Base-by-base conservation (phyloP, 2,797 vertebrate species). In the Eupleurogrammus muticus region DNA sequence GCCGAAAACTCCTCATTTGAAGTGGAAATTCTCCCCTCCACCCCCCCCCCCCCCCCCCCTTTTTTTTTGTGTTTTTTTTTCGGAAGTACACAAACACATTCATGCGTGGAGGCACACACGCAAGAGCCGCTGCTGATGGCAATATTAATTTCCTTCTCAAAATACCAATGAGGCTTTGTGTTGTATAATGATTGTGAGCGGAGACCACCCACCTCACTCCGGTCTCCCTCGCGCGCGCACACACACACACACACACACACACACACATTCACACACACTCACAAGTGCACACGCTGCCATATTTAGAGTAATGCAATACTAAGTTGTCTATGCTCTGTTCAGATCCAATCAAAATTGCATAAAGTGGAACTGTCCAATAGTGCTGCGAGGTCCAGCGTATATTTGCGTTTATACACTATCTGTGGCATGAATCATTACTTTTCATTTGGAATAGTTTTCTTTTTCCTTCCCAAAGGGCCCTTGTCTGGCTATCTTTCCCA, bases 171-270 rank as follows among this genome's bases (percentile, higher is more conserved):
- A 92, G 83, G 84, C 86, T 87, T 90, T 84, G 89, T 87, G 87
- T 90, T 87, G 87, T 90, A 79, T 91, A 92, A 91, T 89, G 90
- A 92, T 94, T 92, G 92, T 78, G 88, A 91, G 84, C 52, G 75
- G 83, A 93, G 94, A 95, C 94, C 94, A 95, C 94, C 94, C 94
- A 95, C 91, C 80, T 91, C 87, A 90, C 79, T 80, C 66, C 59
- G 72, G 64, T 85, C 87, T 73, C 77, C 32, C 76, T 65, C 60
- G 24, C 84, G 69, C 79, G 77, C 44, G 64, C 82, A 73, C 76
- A 66, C 70, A 74, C 77, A 59, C 70, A 55, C 66, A 56, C 42
- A 57, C 52, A 60, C 64, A 71, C 56, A 75, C 66, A 58, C 71
- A 75, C 36, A 56, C 42, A 57, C 52, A 60, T 62, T 69, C 56